Percentiles rank a stretch among this genome's conserved stretches.
Evolutionary conservation across 2,797 vertebrate genomes (phyloP).

Genomic region (Mionectes olivaceus): DNA sequence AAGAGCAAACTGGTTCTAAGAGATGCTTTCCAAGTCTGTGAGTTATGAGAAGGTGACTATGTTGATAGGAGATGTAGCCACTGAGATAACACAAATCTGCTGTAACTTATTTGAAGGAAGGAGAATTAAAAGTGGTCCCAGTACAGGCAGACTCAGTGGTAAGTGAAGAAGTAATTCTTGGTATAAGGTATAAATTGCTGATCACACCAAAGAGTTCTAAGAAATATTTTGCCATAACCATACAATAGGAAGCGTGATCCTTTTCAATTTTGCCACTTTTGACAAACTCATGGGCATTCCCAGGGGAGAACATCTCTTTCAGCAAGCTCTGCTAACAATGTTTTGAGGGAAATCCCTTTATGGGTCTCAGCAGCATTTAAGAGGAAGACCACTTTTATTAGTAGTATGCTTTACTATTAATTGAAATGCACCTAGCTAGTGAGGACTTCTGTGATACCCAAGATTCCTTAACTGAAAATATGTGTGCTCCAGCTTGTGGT

Average conservation of each 20-base stretch:
- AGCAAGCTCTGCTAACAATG: not conserved
- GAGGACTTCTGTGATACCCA: not conserved
- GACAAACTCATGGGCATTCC: not conserved
- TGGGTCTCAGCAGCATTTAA: not conserved
- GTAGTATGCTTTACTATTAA: not conserved
- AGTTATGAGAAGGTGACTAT: not conserved
- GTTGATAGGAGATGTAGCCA: not conserved
- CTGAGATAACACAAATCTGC: not conserved
- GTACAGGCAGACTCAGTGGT: not conserved
- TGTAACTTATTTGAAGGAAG: not conserved
- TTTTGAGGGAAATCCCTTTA: conserved; percentile 5
- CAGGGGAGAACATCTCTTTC: not conserved
- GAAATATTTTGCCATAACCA: not conserved
- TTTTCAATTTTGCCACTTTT: not conserved
- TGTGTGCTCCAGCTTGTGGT: rapidly evolving
- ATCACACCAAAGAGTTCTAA: not conserved
- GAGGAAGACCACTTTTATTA: not conserved
- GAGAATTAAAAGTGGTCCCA: not conserved
- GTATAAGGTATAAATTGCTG: not conserved
- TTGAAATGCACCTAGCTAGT: not conserved
- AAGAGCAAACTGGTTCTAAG: not conserved
- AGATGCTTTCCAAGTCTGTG: not conserved
- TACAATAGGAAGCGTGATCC: not conserved
- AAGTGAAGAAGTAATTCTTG: not conserved
- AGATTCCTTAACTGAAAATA: not conserved